Conservation (phyloP, 2,113 vertebrate species). For the Stigmatopora nigra region DNA sequence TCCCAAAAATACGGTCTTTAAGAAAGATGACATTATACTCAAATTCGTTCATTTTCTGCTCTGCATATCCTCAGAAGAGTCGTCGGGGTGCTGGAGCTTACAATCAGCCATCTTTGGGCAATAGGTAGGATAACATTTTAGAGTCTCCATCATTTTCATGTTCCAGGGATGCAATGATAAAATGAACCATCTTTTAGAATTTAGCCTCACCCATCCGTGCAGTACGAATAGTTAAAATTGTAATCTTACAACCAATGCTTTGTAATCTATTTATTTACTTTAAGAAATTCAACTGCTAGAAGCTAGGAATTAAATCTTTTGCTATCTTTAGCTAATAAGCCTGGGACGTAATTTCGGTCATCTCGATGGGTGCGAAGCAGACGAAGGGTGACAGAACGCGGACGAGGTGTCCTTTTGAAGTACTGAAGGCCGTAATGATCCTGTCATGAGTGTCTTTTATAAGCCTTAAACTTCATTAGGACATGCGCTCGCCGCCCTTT, state of each 20-base stretch:
- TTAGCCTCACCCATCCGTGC: no score
- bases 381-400: slow-evolving; percentile 48
- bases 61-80: no score
- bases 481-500: slow-evolving; percentile 56
- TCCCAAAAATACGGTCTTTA: no score
- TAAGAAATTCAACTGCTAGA: not conserved
- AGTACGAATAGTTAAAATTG: not conserved
- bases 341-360: slow-evolving; percentile 55
- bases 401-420: slow-evolving; percentile 69
- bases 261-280: not conserved
- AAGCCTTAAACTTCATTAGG: slow-evolving; percentile 65
- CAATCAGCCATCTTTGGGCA: no score
- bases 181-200: no score
- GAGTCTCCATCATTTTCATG: no score
- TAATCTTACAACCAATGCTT: not conserved
- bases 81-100: no score
- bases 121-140: no score
- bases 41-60: no score
- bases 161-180: no score
- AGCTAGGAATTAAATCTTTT: not conserved
- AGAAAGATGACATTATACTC: no score
- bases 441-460: slow-evolving; percentile 62
- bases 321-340: slow-evolving; percentile 6
- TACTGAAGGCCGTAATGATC: slow-evolving; percentile 67
- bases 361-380: slow-evolving; percentile 61